phyloP scores from a whole-genome alignment of 2,797 vertebrate genomes.

The Sylvia borin region DNA sequence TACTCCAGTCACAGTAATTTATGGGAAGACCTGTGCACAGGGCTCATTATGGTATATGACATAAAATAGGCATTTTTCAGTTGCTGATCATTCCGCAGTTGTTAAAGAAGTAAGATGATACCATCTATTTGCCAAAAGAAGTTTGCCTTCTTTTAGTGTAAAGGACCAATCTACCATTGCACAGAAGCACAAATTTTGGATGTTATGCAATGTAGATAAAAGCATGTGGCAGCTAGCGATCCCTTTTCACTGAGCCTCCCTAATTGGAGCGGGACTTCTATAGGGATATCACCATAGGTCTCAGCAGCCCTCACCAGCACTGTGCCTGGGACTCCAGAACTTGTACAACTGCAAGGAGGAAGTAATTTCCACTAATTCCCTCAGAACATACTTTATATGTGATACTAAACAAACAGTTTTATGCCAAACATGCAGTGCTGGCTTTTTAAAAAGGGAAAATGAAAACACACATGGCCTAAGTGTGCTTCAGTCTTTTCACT shows the following conservation, averaged over 20 bases:
- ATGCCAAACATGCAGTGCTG: not conserved
- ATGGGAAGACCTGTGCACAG: not conserved
- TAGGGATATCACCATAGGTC: not conserved
- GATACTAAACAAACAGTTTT: not conserved
- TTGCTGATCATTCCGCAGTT: not conserved
- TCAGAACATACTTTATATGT: not conserved
- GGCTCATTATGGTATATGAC: not conserved
- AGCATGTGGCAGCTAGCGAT: not conserved
- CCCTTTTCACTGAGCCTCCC: not conserved
- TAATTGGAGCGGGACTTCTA: not conserved
- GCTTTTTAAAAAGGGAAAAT: not conserved
- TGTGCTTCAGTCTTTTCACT: not conserved
- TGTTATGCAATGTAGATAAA: conserved; percentile 7
- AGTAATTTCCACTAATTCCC: not conserved
- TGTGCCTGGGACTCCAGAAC: not conserved
- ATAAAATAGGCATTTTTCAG: fast-evolving
- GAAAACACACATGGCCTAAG: not conserved
- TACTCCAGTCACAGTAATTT: not conserved
- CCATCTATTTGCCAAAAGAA: not conserved
- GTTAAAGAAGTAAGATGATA: not conserved
- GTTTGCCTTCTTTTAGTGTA: not conserved
- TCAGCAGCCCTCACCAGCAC: conserved; percentile 8
- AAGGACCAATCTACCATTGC: conserved; percentile 35
- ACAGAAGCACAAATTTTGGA: conserved; percentile 45
- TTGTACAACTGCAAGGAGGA: not conserved